Conservation (phyloP, 2,113 vertebrate species). For the Oplegnathus fasciatus region DNA sequence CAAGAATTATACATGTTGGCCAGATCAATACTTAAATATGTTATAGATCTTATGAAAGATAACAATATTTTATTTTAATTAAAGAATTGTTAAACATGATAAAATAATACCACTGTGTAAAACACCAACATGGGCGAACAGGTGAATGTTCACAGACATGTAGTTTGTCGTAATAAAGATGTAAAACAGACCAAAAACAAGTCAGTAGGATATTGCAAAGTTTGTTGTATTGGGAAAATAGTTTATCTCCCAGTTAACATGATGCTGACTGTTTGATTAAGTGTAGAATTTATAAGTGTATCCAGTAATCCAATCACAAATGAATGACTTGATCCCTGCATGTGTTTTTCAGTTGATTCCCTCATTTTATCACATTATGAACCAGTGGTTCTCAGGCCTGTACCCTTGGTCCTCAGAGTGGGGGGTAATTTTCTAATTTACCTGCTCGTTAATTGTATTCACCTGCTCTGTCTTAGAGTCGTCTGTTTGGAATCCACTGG, state of each 20-base stretch:
- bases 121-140: no score
- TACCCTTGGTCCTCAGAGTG: background rate
- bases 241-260: no score
- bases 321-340: background rate
- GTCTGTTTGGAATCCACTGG: background rate
- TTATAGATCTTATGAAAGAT: no score
- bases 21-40: background rate
- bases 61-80: background rate
- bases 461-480: conserved; percentile 30
- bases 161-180: no score
- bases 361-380: background rate
- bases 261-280: background rate
- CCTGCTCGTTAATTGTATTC: conserved; percentile 7
- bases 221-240: no score
- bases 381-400: background rate
- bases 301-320: background rate
- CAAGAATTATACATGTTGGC: no score
- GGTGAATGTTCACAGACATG: background rate
- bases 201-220: no score
- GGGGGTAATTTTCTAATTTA: background rate
- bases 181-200: background rate
- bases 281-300: background rate
- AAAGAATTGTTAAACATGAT: background rate
- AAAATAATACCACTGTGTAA: no score
- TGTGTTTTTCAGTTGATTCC: background rate